These are phyloP conservation scores for Rosalia funebris DNA, from an alignment of 2,888 invertebrate species.

Conservation along the genomic window DNA sequence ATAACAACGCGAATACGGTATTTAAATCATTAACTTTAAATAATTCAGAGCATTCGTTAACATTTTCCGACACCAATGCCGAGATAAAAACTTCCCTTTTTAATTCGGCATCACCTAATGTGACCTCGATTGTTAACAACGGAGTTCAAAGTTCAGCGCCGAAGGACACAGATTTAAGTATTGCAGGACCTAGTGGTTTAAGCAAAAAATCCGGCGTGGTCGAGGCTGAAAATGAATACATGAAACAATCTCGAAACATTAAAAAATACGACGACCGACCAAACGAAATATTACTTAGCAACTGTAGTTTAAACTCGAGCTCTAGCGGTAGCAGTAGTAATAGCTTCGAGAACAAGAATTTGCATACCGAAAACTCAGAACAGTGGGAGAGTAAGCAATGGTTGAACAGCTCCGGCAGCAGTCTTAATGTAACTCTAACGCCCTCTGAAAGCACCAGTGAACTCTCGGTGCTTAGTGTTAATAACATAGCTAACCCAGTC, in stretches of 20 bases:
- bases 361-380: constrained; percentile 47
- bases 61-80: constrained; percentile 34
- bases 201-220: constrained; percentile 22
- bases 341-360: constrained; percentile 61
- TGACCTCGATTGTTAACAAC: constrained; percentile 44
- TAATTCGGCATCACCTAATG: constrained; percentile 35
- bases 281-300: constrained; percentile 66
- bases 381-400: constrained; percentile 60
- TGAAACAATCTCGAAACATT: constrained; percentile 33
- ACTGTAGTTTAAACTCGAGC: constrained; percentile 68
- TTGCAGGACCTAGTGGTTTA: constrained; percentile 45
- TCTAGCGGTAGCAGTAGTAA: constrained; percentile 64
- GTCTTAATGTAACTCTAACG: constrained; percentile 58
- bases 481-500: constrained; percentile 43
- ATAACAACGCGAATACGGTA: constrained; percentile 64
- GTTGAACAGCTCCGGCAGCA: constrained; percentile 59
- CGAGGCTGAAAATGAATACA: constrained; percentile 33
- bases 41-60: constrained; percentile 43
- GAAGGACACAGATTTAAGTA: constrained; percentile 34
- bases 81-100: constrained; percentile 41
- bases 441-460: constrained; percentile 60
- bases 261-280: constrained; percentile 49
- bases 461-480: constrained; percentile 55
- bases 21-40: constrained; percentile 46
- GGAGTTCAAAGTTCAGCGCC: constrained; percentile 39